Evolutionary conservation across 2,113 vertebrate species (phyloP), one percentile per base, ranked within the genome.

Genomic region (Bubo blakistoni): DNA sequence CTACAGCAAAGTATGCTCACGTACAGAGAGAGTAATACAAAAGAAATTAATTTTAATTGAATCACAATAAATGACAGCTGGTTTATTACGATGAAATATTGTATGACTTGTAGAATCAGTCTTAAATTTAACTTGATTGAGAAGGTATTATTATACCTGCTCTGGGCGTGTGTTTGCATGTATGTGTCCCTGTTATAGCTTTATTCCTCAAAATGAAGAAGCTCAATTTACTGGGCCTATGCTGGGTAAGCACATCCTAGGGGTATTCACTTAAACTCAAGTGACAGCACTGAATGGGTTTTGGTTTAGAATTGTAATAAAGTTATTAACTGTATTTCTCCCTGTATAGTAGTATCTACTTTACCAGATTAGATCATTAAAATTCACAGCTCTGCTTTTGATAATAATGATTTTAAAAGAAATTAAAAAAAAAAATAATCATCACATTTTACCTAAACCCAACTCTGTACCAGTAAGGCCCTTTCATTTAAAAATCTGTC

Each of bases 1-100:
- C 95, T 94, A 95, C 82, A 96, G 88, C 95, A 84, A 92, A 81
- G 83, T 88, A 86, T 96, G 91, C 88, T 95, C 84, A 86, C 93
- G 46, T 65, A 95, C 85, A 94, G 72, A 92, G 77, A 83, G 80
- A 70, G 42, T 27, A 86, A 86, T 49, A 96, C 71, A 95, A 87
- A 66, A 13, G 58, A 62, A 88, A 84, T 20, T n/a, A 0, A 47
- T 59, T 86, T 77, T 62, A 72, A 74, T 30, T 78, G 30, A 91
- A 71, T 91, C 57, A 87, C 88, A 95, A 8, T 26, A 69, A 90
- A 24, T 27, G 40, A 76, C 34, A 95, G 46, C 10, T 72, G 30
- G 82, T 69, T 70, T 32, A 58, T 77, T 66, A 78, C 14, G 55
- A 77, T 34, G 25, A 96, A 79, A 67, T 72, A 86, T 2, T 66